Conservation (phyloP, 2,113 vertebrate species). For the Cyphomyrus discorhynchus region DNA sequence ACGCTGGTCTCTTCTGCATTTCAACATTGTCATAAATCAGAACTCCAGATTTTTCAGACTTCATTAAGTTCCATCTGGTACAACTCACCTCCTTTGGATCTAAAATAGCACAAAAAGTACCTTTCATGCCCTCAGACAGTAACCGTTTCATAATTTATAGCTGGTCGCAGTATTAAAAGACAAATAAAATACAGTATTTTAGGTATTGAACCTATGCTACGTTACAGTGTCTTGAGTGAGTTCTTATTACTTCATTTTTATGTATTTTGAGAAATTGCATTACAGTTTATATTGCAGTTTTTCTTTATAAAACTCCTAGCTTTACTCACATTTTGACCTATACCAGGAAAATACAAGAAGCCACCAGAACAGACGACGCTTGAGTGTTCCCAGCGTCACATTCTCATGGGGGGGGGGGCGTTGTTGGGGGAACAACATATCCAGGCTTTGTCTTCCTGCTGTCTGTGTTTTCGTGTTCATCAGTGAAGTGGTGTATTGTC, state of each 20-base stretch:
- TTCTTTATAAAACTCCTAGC: not conserved
- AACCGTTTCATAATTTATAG: not conserved
- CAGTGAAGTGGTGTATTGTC: conserved; percentile 52
- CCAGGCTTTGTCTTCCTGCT: conserved; percentile 69
- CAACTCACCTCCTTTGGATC: not conserved
- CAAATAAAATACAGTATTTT: too few relatives aligned
- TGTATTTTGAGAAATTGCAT: not conserved
- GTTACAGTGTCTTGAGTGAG: not conserved
- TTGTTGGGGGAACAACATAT: conserved; percentile 46
- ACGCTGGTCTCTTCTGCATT: conserved; percentile 50
- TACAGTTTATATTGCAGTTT: not conserved
- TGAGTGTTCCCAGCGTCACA: conserved; percentile 86
- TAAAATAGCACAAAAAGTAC: not conserved
- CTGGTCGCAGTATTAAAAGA: not conserved
- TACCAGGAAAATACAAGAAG: not conserved
- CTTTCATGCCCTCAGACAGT: not conserved
- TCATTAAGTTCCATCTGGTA: not conserved
- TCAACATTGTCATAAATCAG: conserved; percentile 33
- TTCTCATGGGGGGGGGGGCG: conserved; percentile 74
- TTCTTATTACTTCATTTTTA: not conserved
- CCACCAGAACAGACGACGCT: conserved; percentile 71
- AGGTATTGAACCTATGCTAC: not conserved
- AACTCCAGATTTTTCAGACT: conserved; percentile 17
- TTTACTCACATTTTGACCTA: not conserved
- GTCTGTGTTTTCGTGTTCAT: conserved; percentile 70